Base-by-base conservation (phyloP, 2,113 vertebrate species). In the Ifrita kowaldi region DNA sequence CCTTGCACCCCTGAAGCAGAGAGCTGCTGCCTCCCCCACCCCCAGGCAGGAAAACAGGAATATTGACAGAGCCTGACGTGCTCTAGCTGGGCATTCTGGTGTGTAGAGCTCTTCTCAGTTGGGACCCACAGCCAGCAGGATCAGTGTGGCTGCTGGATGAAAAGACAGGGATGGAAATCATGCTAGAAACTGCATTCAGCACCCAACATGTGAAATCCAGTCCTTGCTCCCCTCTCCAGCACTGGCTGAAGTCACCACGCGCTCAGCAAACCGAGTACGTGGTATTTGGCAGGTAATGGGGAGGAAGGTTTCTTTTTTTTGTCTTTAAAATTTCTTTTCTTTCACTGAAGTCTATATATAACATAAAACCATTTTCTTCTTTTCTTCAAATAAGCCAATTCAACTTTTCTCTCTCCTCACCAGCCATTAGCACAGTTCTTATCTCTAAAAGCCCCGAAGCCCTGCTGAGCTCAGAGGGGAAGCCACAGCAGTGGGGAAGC, bases 211-310 rank as follows among this genome's bases (percentile, higher is more conserved):
- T 74, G 64, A 74, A 83, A 90, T 74, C 23, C 57, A 60, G 28
- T 6, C 44, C 67, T 86, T 60, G 20, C 8, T 79, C 37, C 26
- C 13, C 27, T 79, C 13, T 44, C 28, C 60, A 80, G 11, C 33
- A 33, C 13, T 2, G 1, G 28, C 18, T 7, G 8, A 81, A 69
- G 30, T 35, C 77, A 63, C 37, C 6, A 6, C 8, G 32, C 0
- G 0, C 71, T 56, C 69, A 82, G 52, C 30, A 87, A 64, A 87
- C 9, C 0, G 10, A 9, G 24, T 75, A 3, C 18, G 7, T 44
- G 77, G 6, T 23, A 42, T 60, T 82, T 49, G 6, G 4, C 42
- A 84, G 52, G 17, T 37, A 53, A 49, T 10, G 11, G 19, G 11
- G 32, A 46, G 4, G 5, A 71, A 60, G 3, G 9, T 26, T 81